Evolutionary conservation across 2,888 invertebrate genomes (phyloP).

Genomic region (Lathronympha strigana): DNA sequence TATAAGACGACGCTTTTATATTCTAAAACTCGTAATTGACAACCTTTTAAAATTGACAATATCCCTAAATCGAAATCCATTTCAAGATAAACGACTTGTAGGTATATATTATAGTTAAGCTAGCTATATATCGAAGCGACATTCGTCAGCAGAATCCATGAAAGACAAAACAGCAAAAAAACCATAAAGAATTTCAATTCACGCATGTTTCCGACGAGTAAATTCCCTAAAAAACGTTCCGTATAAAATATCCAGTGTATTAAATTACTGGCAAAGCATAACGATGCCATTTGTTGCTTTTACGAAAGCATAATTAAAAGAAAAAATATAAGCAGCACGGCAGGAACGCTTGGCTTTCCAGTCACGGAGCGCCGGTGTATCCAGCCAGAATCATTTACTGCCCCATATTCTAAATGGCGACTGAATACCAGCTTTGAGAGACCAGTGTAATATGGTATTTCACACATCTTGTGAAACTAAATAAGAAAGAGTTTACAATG

Average conservation of each 20-base stretch:
- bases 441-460: background rate
- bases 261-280: slow-evolving; percentile 18
- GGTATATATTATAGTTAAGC: too few species aligned
- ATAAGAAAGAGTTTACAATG: too few species aligned
- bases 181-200: background rate
- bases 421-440: background rate
- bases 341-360: slow-evolving; percentile 22
- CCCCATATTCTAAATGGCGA: slow-evolving; percentile 2
- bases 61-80: too few species aligned
- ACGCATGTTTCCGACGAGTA: too few species aligned
- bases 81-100: too few species aligned
- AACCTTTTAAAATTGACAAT: too few species aligned
- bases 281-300: slow-evolving; percentile 28
- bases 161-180: background rate
- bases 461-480: too few species aligned
- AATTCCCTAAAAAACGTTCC: background rate
- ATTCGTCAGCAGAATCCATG: too few species aligned
- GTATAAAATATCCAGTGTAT: background rate
- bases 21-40: too few species aligned
- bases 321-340: slow-evolving; percentile 23
- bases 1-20: too few species aligned
- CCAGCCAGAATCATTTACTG: slow-evolving; percentile 41
- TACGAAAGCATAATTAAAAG: slow-evolving; percentile 37
- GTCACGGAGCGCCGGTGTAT: slow-evolving; percentile 36
- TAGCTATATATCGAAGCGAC: too few species aligned